Evolutionary conservation across 2,113 vertebrate genomes (phyloP).

Genomic region (Peromyscus maniculatus): DNA sequence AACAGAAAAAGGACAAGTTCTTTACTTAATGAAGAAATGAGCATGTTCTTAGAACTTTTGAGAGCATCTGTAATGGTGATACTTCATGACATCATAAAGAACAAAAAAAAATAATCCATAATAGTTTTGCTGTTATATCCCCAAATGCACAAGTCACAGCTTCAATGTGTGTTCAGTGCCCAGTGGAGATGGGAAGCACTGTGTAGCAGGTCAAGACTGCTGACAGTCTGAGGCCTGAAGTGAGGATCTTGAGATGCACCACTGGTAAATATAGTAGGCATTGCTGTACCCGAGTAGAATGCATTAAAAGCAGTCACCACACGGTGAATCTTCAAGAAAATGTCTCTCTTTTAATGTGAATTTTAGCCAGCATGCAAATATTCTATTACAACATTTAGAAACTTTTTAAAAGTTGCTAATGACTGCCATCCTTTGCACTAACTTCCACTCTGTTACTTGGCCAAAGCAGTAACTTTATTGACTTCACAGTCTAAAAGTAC

Average conservation of each 20-base stretch:
- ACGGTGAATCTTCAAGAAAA: background rate
- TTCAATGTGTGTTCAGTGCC: no score
- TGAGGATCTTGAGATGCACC: no score
- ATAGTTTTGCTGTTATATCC: background rate
- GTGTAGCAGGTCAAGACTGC: fast-evolving
- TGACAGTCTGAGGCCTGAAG: no score
- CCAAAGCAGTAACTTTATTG: background rate
- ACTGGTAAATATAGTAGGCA: background rate
- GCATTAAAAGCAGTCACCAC: background rate
- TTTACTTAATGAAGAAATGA: background rate
- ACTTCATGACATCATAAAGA: background rate
- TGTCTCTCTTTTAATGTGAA: background rate
- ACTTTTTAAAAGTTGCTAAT: background rate
- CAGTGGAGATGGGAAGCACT: no score
- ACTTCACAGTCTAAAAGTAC: background rate
- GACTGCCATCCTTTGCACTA: background rate
- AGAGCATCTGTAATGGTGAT: background rate
- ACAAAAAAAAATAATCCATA: background rate
- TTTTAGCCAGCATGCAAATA: background rate
- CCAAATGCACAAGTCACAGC: background rate
- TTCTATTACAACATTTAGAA: background rate
- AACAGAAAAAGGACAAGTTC: background rate
- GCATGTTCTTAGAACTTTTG: background rate
- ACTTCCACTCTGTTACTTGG: background rate
- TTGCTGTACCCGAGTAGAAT: background rate